Evolutionary conservation across 2,797 vertebrate species (phyloP).

Genomic region (Discoglossus pictus): DNA sequence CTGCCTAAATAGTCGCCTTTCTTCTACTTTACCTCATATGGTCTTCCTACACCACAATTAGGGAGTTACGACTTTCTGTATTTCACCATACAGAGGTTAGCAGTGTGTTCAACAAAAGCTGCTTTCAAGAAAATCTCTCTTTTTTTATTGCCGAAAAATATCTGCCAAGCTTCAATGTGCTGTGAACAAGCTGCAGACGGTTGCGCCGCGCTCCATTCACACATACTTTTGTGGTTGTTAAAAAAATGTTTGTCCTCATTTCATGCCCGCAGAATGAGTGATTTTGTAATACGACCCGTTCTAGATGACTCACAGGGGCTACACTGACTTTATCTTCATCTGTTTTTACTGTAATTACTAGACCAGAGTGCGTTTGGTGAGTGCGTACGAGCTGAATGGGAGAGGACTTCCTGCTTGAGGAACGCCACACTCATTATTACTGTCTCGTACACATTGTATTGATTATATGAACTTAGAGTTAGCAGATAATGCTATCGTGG

Average conservation of each 20-base stretch:
- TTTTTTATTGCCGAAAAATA: conserved; percentile 37
- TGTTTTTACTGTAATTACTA: conserved; percentile 64
- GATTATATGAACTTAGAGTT: conserved; percentile 53
- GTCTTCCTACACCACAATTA: neutral
- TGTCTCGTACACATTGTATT: conserved; percentile 52
- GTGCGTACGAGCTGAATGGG: conserved; percentile 45
- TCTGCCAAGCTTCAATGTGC: conserved; percentile 56
- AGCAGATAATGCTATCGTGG: conserved; percentile 56
- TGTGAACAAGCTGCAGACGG: conserved; percentile 54
- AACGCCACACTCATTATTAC: conserved; percentile 51
- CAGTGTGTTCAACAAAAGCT: conserved; percentile 21
- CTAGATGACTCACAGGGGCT: conserved; percentile 57
- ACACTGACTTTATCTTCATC: conserved; percentile 63
- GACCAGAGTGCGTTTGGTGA: conserved; percentile 47
- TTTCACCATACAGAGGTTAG: conserved; percentile 52
- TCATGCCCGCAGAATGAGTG: conserved; percentile 53
- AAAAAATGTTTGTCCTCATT: conserved; percentile 56
- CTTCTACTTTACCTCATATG: neutral
- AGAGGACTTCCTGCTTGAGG: conserved; percentile 57
- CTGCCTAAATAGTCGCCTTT: conserved; percentile 2
- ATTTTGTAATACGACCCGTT: conserved; percentile 56
- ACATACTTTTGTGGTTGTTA: conserved; percentile 58
- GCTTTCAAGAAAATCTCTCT: conserved; percentile 14
- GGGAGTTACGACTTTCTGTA: conserved; percentile 31
- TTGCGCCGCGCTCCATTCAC: conserved; percentile 50